phyloP scores from a whole-genome alignment of 2,113 vertebrate genomes.

The Hippoglossus stenolepis region DNA sequence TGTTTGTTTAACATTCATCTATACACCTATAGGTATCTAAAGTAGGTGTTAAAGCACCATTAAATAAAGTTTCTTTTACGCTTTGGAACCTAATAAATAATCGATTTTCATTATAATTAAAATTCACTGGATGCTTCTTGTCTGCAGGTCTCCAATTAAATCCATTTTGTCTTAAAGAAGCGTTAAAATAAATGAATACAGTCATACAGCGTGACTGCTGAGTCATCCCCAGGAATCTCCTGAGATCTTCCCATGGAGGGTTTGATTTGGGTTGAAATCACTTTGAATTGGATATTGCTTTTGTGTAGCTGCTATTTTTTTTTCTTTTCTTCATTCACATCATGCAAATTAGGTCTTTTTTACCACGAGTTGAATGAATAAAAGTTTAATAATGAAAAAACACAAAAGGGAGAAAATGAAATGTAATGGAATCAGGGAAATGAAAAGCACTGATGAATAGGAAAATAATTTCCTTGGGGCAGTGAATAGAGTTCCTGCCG shows the following conservation, averaged over 20 bases:
- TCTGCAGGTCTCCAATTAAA: conserved; percentile 4
- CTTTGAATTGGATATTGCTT: conserved; percentile 28
- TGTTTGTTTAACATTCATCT: too few species aligned
- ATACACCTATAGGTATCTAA: too few species aligned
- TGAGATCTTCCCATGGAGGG: neutral
- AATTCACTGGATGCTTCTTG: too few species aligned
- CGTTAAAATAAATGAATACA: neutral
- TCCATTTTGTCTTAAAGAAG: neutral
- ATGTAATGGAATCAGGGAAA: conserved; percentile 38
- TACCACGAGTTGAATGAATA: conserved; percentile 24
- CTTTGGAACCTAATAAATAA: conserved; percentile 20
- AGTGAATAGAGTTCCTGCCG: neutral
- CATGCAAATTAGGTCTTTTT: conserved; percentile 45
- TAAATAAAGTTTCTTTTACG: conserved; percentile 4
- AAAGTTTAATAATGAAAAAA: conserved; percentile 35
- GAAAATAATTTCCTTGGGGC: conserved; percentile 29
- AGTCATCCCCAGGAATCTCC: neutral
- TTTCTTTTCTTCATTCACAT: conserved; percentile 26
- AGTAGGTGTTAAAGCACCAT: too few species aligned
- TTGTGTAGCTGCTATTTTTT: conserved; percentile 18
- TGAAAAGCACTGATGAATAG: conserved; percentile 45
- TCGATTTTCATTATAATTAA: conserved; percentile 33
- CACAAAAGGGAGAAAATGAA: conserved; percentile 43
- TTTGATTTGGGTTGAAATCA: conserved; percentile 32
- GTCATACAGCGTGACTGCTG: neutral